Base-by-base conservation (phyloP, 2,888 invertebrate species). In the Athripsodes cinereus region DNA sequence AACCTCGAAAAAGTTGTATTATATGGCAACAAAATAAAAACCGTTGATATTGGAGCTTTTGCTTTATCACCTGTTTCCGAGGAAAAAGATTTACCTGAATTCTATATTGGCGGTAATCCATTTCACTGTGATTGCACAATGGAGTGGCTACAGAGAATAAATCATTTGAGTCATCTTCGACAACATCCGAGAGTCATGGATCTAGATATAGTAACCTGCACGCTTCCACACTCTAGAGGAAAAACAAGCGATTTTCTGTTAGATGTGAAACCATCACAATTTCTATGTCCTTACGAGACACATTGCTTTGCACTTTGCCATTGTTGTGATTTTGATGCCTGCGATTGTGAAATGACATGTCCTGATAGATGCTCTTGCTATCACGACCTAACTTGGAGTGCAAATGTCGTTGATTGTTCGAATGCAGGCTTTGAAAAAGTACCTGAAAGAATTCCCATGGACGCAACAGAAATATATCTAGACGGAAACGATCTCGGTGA, bases 291-390 rank as follows among this genome's bases (percentile, higher is more conserved):
- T 65, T 91, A 91, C 74, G 85, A 86, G 68, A 84, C 86, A 62
- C 89, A 90, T 72, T 92, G 92, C 76, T 91, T 90, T 74, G 85
- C 90, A 57, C 75, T 90, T 63, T 92, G 93, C 73, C 89, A 90
- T 74, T 93, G 92, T 76, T 93, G 92, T 76, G 90, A 91, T 71
- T 92, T 88, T 78, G 90, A 90, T 73, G 90, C 90, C 63, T 93
- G 92, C 76, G 92, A 93, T 76, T 92, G 92, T 74, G 88, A 91
- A 80, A 92, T 91, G 88, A 89, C 88, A 67, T 93, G 92, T 72
- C 92, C 92, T 65, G 83, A 84, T 72, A 87, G 86, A 72, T 93
- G 92, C 74, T 85, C 86, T 65, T 93, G 92, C 72, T 92, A 86
- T 80, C 90, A 90, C 77, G 92, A 92, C 78, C 86, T 88, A 73